Conservation (phyloP, 2,888 invertebrate species). For the Epistrophe eligans region DNA sequence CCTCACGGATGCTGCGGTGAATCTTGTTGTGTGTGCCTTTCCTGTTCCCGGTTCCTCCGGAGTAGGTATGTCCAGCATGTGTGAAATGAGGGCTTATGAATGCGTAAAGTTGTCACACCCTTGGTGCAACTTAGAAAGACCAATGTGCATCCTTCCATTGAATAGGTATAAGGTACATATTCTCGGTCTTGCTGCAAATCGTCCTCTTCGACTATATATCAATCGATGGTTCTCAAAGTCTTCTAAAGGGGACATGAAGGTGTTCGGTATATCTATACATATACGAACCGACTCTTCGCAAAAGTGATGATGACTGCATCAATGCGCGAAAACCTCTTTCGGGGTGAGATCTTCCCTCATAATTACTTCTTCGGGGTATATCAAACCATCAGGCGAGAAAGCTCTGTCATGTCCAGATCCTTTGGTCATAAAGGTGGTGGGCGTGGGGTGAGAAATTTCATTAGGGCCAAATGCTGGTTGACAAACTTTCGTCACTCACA, state of each 20-base stretch:
- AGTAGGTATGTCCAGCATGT: constrained; percentile 34
- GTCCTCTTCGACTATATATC: constrained; percentile 38
- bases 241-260: not conserved
- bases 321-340: constrained; percentile 58
- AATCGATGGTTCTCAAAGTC: constrained; percentile 27
- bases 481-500: constrained; percentile 49
- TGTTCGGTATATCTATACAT: not conserved
- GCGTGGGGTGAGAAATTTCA: constrained; percentile 70
- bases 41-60: constrained; percentile 4
- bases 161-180: constrained; percentile 14
- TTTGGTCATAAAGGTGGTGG: not conserved
- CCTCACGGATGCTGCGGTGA: constrained; percentile 69
- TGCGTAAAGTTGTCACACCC: constrained; percentile 70
- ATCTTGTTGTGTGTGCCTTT: constrained; percentile 48
- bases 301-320: constrained; percentile 70
- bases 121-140: constrained; percentile 50
- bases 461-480: constrained; percentile 61
- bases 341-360: constrained; percentile 43
- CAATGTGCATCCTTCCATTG: constrained; percentile 40
- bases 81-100: constrained; percentile 65
- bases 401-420: constrained; percentile 18
- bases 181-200: constrained; percentile 46
- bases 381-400: constrained; percentile 41
- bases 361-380: constrained; percentile 69
- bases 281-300: constrained; percentile 12